Evolutionary conservation across 2,797 vertebrate genomes (phyloP), one percentile per base, ranked within the genome.

Genomic region (Falco peregrinus): DNA sequence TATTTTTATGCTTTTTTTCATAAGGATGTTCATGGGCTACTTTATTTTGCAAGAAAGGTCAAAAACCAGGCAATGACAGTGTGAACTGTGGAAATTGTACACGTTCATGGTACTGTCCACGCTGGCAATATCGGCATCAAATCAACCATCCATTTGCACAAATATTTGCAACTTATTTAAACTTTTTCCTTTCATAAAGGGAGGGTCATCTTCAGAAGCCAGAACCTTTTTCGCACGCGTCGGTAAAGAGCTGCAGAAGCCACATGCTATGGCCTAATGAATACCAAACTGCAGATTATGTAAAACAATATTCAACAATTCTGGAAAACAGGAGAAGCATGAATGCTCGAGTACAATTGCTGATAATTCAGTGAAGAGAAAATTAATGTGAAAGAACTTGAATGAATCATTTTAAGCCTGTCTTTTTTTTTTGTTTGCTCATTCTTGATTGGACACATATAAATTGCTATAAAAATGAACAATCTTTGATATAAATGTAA

Each of bases 321-420:
- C 77, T 75, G 69, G 84, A 53, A 64, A 93, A 5, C 28, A 88
- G 57, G 53, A 74, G 68, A 61, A 57, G 51, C 76, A 9, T 18
- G 37, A 86, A 61, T 60, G 54, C 31, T 70, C 0, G 0, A 71
- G 57, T 57, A 56, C 17, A 26, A 53, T 43, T 64, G 57, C 76
- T 95, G 54, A n/a, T 90, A 86, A 64, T 85, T 95, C 73, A 75
- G 41, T 28, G 41, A 88, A 64, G 29, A 61, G 37, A 84, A 96
- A 96, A 84, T 92, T 51, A 82, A 69, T 29, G 37, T 60, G 78
- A 71, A 73, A 70, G 56, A 79, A 70, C 28, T 70, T 45, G 60
- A 93, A 92, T 63, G 25, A 67, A 94, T 89, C 8, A 89, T 87
- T 84, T 93, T 69, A 86, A 90, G 45, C 51, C 35, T 59, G 28